A percentile compares a stretch with the other conserved stretches of the same genome.
Evolutionary conservation across 2,797 vertebrate genomes (phyloP).

Genomic region (Limosa lapponica): DNA sequence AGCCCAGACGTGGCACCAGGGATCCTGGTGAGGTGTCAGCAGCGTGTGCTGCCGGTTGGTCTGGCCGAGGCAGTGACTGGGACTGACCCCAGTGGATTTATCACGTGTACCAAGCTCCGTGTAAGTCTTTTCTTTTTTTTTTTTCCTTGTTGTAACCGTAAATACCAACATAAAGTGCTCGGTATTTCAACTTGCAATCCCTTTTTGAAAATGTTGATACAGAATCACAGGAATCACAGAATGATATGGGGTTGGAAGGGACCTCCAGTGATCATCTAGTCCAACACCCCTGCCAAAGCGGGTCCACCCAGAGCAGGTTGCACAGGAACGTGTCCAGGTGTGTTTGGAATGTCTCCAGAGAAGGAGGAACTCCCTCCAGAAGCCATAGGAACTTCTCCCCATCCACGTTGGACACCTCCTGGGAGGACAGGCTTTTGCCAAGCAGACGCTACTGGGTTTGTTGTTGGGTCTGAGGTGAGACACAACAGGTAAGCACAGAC

Average conservation of each 20-base stretch:
- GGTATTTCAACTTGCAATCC: background rate
- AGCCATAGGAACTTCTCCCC: background rate
- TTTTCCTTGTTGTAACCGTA: background rate
- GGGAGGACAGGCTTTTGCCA: background rate
- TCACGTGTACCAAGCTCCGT: rapidly evolving
- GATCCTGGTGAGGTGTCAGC: background rate
- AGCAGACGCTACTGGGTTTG: rapidly evolving
- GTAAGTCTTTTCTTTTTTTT: background rate
- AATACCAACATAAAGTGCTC: background rate
- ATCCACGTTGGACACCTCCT: rapidly evolving
- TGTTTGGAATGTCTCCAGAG: too few relatives aligned
- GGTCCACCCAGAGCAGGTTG: too few relatives aligned
- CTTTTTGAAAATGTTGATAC: background rate
- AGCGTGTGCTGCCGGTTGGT: rapidly evolving
- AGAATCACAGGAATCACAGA: too few relatives aligned
- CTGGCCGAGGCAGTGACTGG: background rate
- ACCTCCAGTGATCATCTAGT: too few relatives aligned
- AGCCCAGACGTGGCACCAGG: rapidly evolving
- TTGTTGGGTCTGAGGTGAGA: background rate
- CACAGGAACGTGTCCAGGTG: too few relatives aligned
- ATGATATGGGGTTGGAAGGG: too few relatives aligned
- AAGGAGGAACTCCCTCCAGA: background rate
- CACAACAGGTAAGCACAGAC: background rate
- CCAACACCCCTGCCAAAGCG: too few relatives aligned
- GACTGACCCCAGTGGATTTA: background rate